Evolutionary conservation across 2,797 vertebrate species (phyloP), one percentile per base, ranked within the genome.

Genomic region (Poliocrania exsul): DNA sequence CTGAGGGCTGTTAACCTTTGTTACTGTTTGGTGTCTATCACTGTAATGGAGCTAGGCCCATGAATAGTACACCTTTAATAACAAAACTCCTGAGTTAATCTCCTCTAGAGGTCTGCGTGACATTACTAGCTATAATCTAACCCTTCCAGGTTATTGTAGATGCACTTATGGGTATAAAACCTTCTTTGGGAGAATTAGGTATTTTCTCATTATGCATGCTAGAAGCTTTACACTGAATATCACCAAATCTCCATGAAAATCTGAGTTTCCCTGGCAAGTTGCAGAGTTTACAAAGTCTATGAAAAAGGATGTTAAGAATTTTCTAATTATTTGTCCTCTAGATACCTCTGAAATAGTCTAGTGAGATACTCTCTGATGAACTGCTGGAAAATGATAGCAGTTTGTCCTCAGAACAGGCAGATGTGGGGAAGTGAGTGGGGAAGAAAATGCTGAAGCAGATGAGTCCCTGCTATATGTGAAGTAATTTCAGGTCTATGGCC

Each of bases 121-220:
- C 72, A 95, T 96, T 96, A 90, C 69, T 64, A 69, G 91, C 87
- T 97, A 94, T 98, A 98, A 98, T 98, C 98, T 97, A 95, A 90
- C 88, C 96, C 94, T 97, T 97, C 96, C 96, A 98, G 97, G 96
- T 97, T 96, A 95, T 88, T 96, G 91, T 94, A 66, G 65, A 92
- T 72, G 92, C 95, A 96, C 71, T 97, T 90, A 91, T 12, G 86
- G 95, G 91, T 96, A 97, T 97, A 98, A 98, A 97, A 97, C 97
- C 96, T 97, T 97, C 97, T 98, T 97, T 97, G 91, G 79, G 81
- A 97, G 98, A 98, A 98, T 98, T 98, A 98, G 97, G 97, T 98
- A 96, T 97, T 98, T 97, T 94, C 95, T 97, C 95, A 97, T 98
- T 97, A 98, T 97, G 97, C 97, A 94, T 67, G 28, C 94, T 77